phyloP scores from a whole-genome alignment of 2,797 vertebrate species.

The Rallus crepitans region DNA sequence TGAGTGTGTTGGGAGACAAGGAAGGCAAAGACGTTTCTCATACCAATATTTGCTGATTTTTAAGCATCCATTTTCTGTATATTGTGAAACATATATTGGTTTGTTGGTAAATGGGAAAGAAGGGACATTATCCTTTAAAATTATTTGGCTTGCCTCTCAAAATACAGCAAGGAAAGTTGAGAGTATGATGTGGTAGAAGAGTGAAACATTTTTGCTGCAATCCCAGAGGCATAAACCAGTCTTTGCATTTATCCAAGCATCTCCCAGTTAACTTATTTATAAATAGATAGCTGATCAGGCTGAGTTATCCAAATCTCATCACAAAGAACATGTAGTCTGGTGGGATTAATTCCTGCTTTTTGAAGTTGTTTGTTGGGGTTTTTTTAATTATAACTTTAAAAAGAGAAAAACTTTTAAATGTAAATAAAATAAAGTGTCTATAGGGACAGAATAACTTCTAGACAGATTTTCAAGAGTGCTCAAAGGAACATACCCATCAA shows the following conservation, averaged over 20 bases:
- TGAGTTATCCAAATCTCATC: neutral
- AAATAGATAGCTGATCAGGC: neutral
- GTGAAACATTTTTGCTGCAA: neutral
- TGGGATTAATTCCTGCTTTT: neutral
- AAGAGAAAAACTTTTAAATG: neutral
- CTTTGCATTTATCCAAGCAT: neutral
- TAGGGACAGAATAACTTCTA: neutral
- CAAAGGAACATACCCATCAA: neutral
- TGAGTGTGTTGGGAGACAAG: neutral
- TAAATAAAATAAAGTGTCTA: neutral
- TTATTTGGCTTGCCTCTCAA: neutral
- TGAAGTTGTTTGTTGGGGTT: neutral
- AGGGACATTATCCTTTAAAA: neutral
- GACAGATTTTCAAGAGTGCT: neutral
- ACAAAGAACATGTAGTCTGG: neutral
- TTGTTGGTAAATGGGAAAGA: neutral
- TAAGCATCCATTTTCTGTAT: neutral
- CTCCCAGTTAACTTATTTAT: neutral
- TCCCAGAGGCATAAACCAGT: neutral
- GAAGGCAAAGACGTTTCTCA: neutral
- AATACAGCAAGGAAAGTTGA: neutral
- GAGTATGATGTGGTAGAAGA: neutral
- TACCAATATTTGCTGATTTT: neutral
- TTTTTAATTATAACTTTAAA: neutral
- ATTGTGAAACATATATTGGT: neutral